A percentile compares a stretch with the other conserved stretches of the same genome.
phyloP scores from a whole-genome alignment of 2,113 vertebrate species.

The Sphaerodactylus townsendi region DNA sequence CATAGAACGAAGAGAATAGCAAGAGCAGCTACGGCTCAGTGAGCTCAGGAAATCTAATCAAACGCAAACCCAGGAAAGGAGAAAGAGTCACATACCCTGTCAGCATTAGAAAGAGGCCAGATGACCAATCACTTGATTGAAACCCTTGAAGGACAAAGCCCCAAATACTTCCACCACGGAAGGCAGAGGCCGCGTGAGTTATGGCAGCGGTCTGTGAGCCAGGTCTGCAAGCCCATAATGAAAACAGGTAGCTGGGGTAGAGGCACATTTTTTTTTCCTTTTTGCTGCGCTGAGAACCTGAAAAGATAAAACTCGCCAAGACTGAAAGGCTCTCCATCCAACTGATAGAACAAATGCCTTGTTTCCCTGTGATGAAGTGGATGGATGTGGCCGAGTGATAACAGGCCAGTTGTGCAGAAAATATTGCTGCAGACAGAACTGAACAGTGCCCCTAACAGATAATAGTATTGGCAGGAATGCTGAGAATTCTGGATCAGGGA shows the following conservation, averaged over 20 bases:
- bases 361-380: not conserved
- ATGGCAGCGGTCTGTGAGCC: not conserved
- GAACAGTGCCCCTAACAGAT: not conserved
- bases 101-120: not conserved
- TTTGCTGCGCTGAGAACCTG: not conserved
- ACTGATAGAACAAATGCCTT: not conserved
- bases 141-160: not conserved
- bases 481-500: constrained; percentile 31
- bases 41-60: constrained; percentile 8
- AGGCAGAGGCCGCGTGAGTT: not conserved
- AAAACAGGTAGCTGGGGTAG: not conserved
- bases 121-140: rapidly evolving
- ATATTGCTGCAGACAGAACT: not conserved
- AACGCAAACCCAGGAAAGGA: constrained; percentile 10
- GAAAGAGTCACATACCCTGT: not conserved
- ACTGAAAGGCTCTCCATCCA: not conserved
- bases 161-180: constrained; percentile 7
- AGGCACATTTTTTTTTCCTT: not conserved
- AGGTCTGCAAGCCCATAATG: not conserved
- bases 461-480: not conserved
- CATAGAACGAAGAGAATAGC: constrained; percentile 52
- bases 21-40: constrained; percentile 32
- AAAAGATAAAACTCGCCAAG: not conserved
- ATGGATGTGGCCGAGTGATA: not conserved
- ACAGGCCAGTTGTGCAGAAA: not conserved